Evolutionary conservation across 2,888 invertebrate species (phyloP).

Genomic region (Trachelus troglodyta): DNA sequence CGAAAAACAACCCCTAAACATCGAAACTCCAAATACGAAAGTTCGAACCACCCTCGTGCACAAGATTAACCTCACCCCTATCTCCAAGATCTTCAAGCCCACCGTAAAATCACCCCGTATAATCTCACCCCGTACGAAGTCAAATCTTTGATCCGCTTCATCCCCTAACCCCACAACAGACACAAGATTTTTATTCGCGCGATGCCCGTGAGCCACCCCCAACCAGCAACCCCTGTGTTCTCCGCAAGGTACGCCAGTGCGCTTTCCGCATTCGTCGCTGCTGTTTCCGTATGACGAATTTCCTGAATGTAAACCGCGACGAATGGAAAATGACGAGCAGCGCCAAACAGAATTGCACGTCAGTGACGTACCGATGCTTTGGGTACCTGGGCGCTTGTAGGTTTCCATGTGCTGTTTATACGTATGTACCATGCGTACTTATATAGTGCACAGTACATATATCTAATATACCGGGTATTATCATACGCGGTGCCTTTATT

Average conservation of each 20-base stretch:
- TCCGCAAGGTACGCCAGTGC: not conserved
- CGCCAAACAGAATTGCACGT: not conserved
- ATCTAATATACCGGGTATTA: constrained; percentile 35
- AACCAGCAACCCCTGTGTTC: not conserved
- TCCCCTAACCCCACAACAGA: not conserved
- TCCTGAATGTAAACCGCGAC: not conserved
- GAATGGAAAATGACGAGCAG: not conserved
- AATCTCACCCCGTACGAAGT: not conserved
- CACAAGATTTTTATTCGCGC: not conserved
- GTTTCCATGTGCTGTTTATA: not conserved
- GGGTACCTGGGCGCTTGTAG: not conserved
- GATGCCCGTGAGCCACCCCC: not conserved
- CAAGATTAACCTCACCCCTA: not conserved
- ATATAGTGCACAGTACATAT: not conserved
- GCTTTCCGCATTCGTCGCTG: not conserved
- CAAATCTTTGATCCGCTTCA: not conserved
- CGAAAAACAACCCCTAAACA: not conserved
- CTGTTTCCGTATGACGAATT: constrained; percentile 2
- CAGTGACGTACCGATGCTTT: not conserved
- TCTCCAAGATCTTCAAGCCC: no score
- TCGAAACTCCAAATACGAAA: not conserved
- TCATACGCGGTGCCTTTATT: constrained; percentile 41
- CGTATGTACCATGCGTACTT: not conserved
- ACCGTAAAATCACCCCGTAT: no score
- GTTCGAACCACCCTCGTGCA: not conserved